Base-by-base conservation (phyloP, 1,140 invertebrate genomes). In the Drosophila kanapiae region DNA sequence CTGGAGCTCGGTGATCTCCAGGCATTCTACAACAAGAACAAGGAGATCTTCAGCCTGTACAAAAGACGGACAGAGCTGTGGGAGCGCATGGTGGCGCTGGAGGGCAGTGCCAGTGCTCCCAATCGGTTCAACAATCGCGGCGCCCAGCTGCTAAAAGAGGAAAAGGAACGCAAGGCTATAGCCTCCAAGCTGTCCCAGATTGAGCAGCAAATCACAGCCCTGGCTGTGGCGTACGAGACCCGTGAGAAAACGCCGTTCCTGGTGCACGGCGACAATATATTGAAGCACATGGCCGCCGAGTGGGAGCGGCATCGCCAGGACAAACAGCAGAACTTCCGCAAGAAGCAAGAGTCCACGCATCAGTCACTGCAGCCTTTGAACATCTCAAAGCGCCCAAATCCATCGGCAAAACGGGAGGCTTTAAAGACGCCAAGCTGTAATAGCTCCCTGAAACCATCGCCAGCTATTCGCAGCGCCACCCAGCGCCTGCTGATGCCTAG, bases 101-200 rank as follows among this genome's bases (percentile, higher is more conserved):
- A 97, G 68, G 94, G 94, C 56, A 95, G 95, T 75, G 95, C 95
- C 1, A 94, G 95, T 23, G 96, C 97, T 87, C 96, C 97, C 0
- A 95, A 96, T 75, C 94, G 97, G 4, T 97, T 96, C 85, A 95
- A 97, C 67, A 97, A 98, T 93, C 94, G 97, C 43, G 97, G 97
- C 9, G 97, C 97, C 0, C 95, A 96, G 75, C 93, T 98, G 10
- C 93, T 98, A 0, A 94, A 94, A 23, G 97, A 98, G 91, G 97
- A 98, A 92, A 97, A 96, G 78, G 96, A 97, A 80, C 94, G 97
- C 9, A 98, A 97, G 84, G 91, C 93, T 4, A 94, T 95, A 13
- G 93, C 95, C 2, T 95, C 94, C 47, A 96, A 96, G 93, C 76
- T 96, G 40, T 95, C 95, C 0, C 96, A 96, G 93, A 94, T 96